Conservation (phyloP, 2,797 vertebrate genomes). For the Melopsittacus undulatus region DNA sequence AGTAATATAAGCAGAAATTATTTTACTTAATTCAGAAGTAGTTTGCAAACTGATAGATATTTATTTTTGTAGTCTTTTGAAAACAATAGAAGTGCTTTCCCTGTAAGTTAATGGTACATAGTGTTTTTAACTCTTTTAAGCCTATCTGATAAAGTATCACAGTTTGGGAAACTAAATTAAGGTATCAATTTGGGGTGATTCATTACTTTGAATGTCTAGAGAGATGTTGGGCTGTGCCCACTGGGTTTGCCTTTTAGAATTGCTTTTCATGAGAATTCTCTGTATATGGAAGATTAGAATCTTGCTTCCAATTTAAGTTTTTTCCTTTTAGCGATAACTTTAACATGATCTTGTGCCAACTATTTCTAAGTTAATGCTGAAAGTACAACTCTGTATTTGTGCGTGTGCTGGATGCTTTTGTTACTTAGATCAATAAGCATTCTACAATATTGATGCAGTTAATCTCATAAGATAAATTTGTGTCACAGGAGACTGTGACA, state of each 20-base stretch:
- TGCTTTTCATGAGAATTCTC: background rate
- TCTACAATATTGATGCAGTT: background rate
- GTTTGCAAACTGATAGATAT: background rate
- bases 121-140: background rate
- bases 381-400: background rate
- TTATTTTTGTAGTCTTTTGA: background rate
- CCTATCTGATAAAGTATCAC: background rate
- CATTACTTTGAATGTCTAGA: background rate
- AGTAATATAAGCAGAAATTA: background rate
- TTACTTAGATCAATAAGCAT: background rate
- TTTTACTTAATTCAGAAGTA: background rate
- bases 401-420: background rate
- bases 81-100: background rate
- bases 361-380: background rate
- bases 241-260: background rate
- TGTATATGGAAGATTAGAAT: background rate
- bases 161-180: background rate
- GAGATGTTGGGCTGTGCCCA: background rate
- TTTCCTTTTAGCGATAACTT: background rate
- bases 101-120: background rate
- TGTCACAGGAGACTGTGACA: background rate
- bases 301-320: background rate
- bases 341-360: accelerated
- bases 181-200: background rate
- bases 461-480: background rate